Evolutionary conservation across 2,888 invertebrate species (phyloP).

Genomic region (Apocheima hispidaria): DNA sequence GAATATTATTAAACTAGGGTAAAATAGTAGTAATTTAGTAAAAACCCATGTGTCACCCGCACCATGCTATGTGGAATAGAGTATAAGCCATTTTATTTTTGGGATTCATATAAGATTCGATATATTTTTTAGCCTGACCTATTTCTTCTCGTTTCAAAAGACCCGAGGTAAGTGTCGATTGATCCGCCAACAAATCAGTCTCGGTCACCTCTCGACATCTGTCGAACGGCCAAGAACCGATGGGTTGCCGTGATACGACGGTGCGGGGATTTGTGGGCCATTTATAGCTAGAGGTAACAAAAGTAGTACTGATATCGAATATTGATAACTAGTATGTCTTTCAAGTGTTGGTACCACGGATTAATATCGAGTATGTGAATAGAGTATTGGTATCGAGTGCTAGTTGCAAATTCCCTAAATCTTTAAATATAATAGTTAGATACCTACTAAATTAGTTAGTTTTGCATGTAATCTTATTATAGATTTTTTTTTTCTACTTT

Average conservation of each 20-base stretch:
- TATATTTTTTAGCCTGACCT: slow-evolving; percentile 24
- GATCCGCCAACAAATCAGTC: slow-evolving; percentile 35
- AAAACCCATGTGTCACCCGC: too few species aligned
- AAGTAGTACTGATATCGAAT: not conserved
- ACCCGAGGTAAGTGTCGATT: slow-evolving; percentile 22
- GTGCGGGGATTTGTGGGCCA: slow-evolving; percentile 47
- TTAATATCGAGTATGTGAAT: too few species aligned
- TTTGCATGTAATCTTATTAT: too few species aligned
- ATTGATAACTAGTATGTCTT: not conserved
- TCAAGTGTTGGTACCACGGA: slow-evolving; percentile 1
- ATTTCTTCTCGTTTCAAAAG: slow-evolving; percentile 14
- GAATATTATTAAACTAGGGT: too few species aligned
- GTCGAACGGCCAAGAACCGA: slow-evolving; percentile 37
- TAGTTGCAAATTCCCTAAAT: too few species aligned
- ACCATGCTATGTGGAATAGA: too few species aligned
- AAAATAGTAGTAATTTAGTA: too few species aligned
- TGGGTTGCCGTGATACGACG: slow-evolving; percentile 45
- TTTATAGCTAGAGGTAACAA: slow-evolving; percentile 30
- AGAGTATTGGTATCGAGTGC: too few species aligned
- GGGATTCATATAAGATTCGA: not conserved
- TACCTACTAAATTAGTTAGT: too few species aligned
- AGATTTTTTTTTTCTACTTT: too few species aligned
- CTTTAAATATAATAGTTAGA: too few species aligned
- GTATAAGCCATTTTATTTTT: not conserved
- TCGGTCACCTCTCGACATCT: slow-evolving; percentile 35